These are phyloP conservation scores for Jordanella pulchra DNA, from an alignment of 2,797 vertebrate species.

Conservation along the genomic window DNA sequence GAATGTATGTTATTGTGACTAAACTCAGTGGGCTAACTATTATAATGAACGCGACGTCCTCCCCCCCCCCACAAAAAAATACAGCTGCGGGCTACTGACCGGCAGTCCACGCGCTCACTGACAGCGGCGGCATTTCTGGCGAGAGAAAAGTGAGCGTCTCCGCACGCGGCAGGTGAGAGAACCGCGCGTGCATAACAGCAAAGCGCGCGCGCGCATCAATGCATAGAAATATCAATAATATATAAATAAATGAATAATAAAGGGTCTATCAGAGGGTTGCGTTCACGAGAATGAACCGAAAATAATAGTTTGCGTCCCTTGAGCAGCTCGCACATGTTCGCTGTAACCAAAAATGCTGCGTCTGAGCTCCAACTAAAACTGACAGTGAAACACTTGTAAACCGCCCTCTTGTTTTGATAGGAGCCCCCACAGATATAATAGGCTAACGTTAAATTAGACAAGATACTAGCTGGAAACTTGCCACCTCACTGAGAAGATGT, in stretches of 20 bases:
- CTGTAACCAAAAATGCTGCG: not conserved
- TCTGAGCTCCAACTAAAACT: conserved; percentile 9
- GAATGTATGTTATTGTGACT: conserved; percentile 68
- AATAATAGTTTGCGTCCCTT: conserved; percentile 11
- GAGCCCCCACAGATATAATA: not conserved
- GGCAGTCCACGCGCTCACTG: not conserved
- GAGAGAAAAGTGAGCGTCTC: not conserved
- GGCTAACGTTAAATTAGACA: not conserved
- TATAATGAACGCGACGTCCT: conserved; percentile 48
- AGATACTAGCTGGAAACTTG: conserved; percentile 4
- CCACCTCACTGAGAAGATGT: not conserved
- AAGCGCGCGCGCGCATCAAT: not conserved
- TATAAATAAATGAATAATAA: not conserved
- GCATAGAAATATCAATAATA: not conserved
- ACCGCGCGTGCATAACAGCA: not conserved
- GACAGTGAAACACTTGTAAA: conserved; percentile 28
- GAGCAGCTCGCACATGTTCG: conserved; percentile 5
- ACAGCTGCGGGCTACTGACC: conserved; percentile 7
- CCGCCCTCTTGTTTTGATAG: not conserved
- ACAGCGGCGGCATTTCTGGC: not conserved
- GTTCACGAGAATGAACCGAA: conserved; percentile 29
- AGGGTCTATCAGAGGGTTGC: conserved; percentile 46
- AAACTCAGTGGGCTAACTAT: conserved; percentile 66
- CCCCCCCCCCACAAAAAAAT: conserved; percentile 10
- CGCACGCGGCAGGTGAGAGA: conserved; percentile 54